Base-by-base conservation (phyloP, 2,113 vertebrate genomes). In the Aleadryas rufinucha region DNA sequence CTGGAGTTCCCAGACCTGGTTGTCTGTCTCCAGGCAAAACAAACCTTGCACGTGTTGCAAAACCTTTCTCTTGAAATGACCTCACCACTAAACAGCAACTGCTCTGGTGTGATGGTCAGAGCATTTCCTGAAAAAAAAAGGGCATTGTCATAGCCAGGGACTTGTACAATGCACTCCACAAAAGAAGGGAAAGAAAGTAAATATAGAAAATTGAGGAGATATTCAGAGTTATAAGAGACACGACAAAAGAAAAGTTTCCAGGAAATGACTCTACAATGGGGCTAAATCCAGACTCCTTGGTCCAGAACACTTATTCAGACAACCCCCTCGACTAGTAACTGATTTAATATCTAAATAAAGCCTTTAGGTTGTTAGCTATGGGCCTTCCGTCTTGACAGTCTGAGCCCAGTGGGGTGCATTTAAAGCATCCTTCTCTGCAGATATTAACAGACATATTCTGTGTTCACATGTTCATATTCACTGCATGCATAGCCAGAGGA, bases 131-230 rank as follows among this genome's bases (percentile, higher is more conserved):
- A 75, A 60, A 79, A 26, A n/a, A 71, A 94, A 96, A 87, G 54
- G 54, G 84, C 70, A 94, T 95, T 96, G 95, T 94, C 90, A 88
- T 35, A 84, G 52, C 68, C 52, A 77, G 42, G 24, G 42, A 35
- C 37, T 66, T 49, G 47, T 91, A 96, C 95, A 92, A 90, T 96
- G 68, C 20, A 6, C 80, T 63, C 63, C 37, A 80, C 85, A 93
- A 81, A 96, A 92, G 69, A 66, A 66, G 95, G 85, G 88, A 88
- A 93, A 82, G 60, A 77, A 95, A 86, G 50, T 81, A 95, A 96
- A 93, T 90, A 88, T 91, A 93, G 93, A 94, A 96, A 96, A 96
- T 52, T 42, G 44, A 86, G 76, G 47, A 92, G 90, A 93, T 92
- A 88, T 64, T 95, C 71, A 77, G 50, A 11, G 27, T 84, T 96